Percentiles rank a stretch among this genome's conserved stretches.
Conservation (phyloP, 92 coral and sea anemone species). For the Meandrina meandrites region DNA sequence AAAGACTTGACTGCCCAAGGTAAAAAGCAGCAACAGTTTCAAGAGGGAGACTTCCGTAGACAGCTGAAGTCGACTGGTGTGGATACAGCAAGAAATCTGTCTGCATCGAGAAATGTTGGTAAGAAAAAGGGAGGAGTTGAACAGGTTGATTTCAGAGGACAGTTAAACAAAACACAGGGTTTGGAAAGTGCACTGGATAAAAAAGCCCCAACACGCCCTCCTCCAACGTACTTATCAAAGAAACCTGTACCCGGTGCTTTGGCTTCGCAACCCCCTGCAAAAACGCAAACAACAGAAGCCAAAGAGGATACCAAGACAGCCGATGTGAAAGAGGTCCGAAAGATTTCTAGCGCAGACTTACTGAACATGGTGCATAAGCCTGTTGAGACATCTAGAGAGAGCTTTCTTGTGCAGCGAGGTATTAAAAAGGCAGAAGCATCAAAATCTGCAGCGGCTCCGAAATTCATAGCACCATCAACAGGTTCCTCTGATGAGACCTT, state of each 20-base stretch:
- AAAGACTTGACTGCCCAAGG: constrained; percentile 40
- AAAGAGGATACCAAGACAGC: constrained; percentile 27
- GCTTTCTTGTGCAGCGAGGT: constrained; percentile 51
- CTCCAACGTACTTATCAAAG: constrained; percentile 45
- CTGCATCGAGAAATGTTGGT: constrained; percentile 24
- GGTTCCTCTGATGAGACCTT: constrained; percentile 66
- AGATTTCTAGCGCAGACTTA: constrained; percentile 79
- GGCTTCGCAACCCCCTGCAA: constrained; percentile 12
- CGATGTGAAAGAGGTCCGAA: constrained; percentile 41
- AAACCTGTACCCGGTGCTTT: constrained; percentile 38
- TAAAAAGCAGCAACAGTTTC: constrained; percentile 11
- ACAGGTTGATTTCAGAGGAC: constrained; percentile 59
- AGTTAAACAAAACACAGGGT: neutral
- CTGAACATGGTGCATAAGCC: constrained; percentile 70
- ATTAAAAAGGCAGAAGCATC: constrained; percentile 49
- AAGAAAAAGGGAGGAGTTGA: constrained; percentile 41
- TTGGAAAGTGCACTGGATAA: neutral
- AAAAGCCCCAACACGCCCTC: constrained; percentile 34
- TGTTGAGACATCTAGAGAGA: constrained; percentile 43
- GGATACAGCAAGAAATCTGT: constrained; percentile 43
- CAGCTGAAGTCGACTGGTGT: constrained; percentile 61
- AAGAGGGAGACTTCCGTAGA: constrained; percentile 36
- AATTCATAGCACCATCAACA: constrained; percentile 43
- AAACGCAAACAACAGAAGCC: neutral
- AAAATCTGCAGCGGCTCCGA: constrained; percentile 31